Evolutionary conservation across 2,113 vertebrate genomes (phyloP).

Genomic region (Excalfactoria chinensis): DNA sequence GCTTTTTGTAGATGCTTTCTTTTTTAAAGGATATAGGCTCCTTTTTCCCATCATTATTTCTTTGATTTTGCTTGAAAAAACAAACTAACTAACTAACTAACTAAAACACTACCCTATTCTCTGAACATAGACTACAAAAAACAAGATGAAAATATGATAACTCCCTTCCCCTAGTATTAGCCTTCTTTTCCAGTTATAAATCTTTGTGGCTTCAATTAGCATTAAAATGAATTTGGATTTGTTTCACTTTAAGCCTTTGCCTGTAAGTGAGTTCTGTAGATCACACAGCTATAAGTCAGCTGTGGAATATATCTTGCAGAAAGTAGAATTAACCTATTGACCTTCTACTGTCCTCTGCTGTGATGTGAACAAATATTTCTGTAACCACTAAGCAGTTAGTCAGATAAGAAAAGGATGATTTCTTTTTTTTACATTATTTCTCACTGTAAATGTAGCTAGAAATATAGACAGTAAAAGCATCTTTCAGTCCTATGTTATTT

Average conservation of each 20-base stretch:
- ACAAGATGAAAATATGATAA: not conserved
- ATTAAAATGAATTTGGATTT: conserved; percentile 10
- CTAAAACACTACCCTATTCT: not conserved
- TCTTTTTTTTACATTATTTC: not conserved
- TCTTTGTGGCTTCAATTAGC: not conserved
- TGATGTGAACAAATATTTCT: not conserved
- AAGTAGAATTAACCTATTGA: conserved; percentile 51
- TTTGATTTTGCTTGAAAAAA: not conserved
- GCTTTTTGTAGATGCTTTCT: not conserved
- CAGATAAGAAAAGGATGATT: not conserved
- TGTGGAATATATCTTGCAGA: conserved; percentile 17
- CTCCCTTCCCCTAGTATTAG: not conserved
- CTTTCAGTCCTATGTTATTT: not conserved
- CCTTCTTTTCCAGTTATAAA: not conserved
- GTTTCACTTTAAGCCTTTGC: not conserved
- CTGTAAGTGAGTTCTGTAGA: conserved; percentile 4
- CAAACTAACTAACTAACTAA: not conserved
- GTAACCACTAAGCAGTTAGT: not conserved
- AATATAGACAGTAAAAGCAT: not conserved
- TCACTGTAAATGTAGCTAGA: not conserved
- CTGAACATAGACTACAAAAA: conserved; percentile 12
- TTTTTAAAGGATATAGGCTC: not conserved
- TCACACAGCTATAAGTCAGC: not conserved
- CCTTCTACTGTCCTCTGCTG: not conserved
- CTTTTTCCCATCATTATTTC: not conserved